phyloP scores from a whole-genome alignment of 2,113 vertebrate species.

The Copsychus sechellarum region DNA sequence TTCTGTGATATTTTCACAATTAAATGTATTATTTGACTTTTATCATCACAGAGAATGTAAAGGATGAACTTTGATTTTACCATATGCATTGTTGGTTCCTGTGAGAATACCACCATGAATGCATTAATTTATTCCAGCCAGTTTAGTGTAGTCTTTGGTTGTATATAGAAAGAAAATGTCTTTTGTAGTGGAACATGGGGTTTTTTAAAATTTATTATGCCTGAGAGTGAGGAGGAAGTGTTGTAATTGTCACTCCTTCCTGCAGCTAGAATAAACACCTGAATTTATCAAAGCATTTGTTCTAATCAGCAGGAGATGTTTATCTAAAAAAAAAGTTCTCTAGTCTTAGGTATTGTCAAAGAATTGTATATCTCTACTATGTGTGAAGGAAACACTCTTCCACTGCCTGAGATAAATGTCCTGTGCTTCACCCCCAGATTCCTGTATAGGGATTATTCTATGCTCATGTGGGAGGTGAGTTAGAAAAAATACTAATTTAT shows the following conservation, averaged over 20 bases:
- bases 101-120: background rate
- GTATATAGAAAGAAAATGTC: background rate
- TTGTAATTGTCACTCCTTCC: background rate
- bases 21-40: background rate
- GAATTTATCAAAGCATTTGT: slow-evolving; percentile 6
- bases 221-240: background rate
- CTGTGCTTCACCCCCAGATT: background rate
- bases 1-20: background rate
- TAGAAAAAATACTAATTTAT: background rate
- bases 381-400: background rate
- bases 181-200: background rate
- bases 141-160: background rate
- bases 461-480: background rate
- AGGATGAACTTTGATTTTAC: background rate
- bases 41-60: background rate
- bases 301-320: slow-evolving; percentile 13
- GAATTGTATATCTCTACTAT: background rate
- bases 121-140: background rate
- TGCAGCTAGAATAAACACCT: slow-evolving; percentile 26
- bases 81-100: background rate
- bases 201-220: background rate
- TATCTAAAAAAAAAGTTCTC: background rate
- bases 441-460: background rate
- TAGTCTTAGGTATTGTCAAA: background rate
- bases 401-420: background rate